Evolutionary conservation across 2,888 invertebrate genomes (phyloP), one percentile per base, ranked within the genome.

Genomic region (Harmothoe impar): DNA sequence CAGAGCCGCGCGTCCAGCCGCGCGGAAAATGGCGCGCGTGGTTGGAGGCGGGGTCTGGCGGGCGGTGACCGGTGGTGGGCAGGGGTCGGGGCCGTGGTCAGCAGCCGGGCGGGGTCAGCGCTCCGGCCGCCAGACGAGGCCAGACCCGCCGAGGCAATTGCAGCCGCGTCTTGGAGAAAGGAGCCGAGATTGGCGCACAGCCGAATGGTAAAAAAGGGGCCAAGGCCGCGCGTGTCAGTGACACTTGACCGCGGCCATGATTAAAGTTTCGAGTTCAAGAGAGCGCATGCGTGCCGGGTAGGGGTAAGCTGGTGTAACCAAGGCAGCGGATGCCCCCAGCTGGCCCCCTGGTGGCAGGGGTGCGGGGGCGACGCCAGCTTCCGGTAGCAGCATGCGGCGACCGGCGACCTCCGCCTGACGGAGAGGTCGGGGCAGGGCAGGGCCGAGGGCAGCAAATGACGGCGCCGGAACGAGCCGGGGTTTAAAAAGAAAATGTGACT

Each of bases 161-260:
- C 81, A 23, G 81, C 81, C 31, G 43, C 43, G 81, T 81, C 81
- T 81, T 81, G 52, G 52, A 86, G 86, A 29, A 29, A 54, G 86
- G 52, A 25, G 56, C n/a, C 54, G 31, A 54, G 86, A 86, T 86
- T 86, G 86, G 86, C 25, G 54, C 52, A 56, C 52, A 23, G 56
- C 86, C 56, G 20, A 54, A 17, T 33, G 86, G 86, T n/a, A 54
- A 54, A 52, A 43, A 43, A 43, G 10, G 43, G 43, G 43, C 43
- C 43, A 7, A 31, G 86, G 54, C 86, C 52, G 29, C 52, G 25
- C 52, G 86, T 86, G 86, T 86, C 86, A 86, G 29, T 86, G 86
- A 86, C 86, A 86, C 56, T 86, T 86, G 86, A 86, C 86, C 86
- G 86, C 54, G 17, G 56, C 54, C 52, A 86, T 86, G 86, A 86